A percentile compares a stretch with the other conserved stretches of the same genome.
These are phyloP conservation scores for Erebia ligea DNA, from an alignment of 2,888 invertebrate genomes.

Conservation along the genomic window DNA sequence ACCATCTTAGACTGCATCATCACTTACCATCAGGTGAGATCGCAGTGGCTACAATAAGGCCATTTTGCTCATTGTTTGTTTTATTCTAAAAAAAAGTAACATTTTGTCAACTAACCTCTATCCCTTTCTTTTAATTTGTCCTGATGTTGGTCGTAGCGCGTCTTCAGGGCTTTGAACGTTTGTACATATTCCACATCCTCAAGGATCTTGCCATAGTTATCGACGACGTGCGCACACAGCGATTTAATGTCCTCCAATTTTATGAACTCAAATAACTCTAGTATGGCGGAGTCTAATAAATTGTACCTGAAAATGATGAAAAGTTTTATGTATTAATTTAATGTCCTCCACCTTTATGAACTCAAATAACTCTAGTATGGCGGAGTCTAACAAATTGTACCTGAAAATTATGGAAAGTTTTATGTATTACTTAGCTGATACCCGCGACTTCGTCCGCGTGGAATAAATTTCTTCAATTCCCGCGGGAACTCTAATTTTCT, in stretches of 20 bases:
- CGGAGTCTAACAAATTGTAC: slow-evolving; percentile 99
- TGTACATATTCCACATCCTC: slow-evolving; percentile 98
- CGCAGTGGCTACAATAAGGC: no score
- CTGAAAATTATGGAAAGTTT: slow-evolving; percentile 55
- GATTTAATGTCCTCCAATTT: slow-evolving; percentile 96
- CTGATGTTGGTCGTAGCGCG: slow-evolving; percentile 95
- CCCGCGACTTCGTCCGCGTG: no score
- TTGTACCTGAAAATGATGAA: slow-evolving; percentile 87
- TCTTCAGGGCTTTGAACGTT: slow-evolving; percentile 96
- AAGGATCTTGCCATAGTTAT: slow-evolving; percentile 96
- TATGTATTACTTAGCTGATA: not conserved
- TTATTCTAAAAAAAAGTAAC: no score
- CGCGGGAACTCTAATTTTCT: no score
- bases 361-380: slow-evolving; percentile 99
- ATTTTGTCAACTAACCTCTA: slow-evolving; percentile 76
- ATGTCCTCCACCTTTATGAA: slow-evolving; percentile 98
- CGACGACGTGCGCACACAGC: slow-evolving; percentile 96
- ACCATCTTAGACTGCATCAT: no score
- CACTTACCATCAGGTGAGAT: no score
- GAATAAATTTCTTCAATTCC: no score
- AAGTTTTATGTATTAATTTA: slow-evolving; percentile 76
- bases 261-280: slow-evolving; percentile 99
- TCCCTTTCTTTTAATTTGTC: slow-evolving; percentile 95
- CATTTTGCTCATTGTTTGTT: no score
- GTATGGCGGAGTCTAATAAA: slow-evolving; percentile 98